Conservation (phyloP, 1,140 invertebrate species). For the Parapsyche elsis region DNA sequence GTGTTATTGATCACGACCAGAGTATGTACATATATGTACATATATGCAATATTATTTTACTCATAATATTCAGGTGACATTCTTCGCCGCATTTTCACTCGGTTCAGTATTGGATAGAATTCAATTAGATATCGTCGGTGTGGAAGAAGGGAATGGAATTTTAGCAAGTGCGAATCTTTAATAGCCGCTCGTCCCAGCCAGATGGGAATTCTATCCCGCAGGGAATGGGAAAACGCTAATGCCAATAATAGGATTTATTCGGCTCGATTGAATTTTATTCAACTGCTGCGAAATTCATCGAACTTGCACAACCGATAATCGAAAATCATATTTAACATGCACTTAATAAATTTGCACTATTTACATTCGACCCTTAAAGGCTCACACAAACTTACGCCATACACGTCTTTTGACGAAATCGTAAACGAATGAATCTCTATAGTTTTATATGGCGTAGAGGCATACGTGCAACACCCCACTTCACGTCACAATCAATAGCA, state of each 20-base stretch:
- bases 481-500: too few relatives aligned
- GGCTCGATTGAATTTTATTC: constrained; percentile 17
- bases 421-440: too few relatives aligned
- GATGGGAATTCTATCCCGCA: constrained; percentile 16
- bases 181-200: background rate
- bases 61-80: background rate
- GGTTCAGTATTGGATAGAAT: constrained; percentile 11
- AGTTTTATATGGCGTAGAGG: too few relatives aligned
- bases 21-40: too few relatives aligned
- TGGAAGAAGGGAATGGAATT: constrained; percentile 1
- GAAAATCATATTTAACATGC: too few relatives aligned
- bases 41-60: too few relatives aligned
- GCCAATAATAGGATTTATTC: constrained; percentile 24
- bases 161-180: constrained; percentile 22
- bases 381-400: too few relatives aligned
- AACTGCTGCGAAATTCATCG: background rate
- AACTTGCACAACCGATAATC: background rate
- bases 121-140: background rate
- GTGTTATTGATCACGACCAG: too few relatives aligned
- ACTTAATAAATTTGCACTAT: too few relatives aligned
- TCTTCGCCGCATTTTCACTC: background rate
- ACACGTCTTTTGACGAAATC: too few relatives aligned
- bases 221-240: background rate
- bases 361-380: too few relatives aligned
- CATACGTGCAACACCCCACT: too few relatives aligned